Conservation (phyloP, 2,888 invertebrate species). For the Scaptomyza caliginosa region DNA sequence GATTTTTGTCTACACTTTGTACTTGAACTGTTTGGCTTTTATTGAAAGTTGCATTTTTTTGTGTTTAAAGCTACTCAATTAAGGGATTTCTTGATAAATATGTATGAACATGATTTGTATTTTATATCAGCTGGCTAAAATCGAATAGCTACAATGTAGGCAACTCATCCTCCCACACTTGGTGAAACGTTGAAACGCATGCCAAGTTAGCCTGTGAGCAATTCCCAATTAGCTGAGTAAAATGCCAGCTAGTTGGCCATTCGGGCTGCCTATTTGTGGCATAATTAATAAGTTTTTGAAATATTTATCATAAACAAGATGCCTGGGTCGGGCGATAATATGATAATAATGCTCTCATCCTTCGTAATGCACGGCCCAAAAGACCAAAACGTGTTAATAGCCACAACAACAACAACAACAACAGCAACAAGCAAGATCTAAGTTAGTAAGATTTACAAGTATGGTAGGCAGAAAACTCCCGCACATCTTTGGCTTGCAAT, state of each 20-base stretch:
- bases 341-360: constrained; percentile 62
- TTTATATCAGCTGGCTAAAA: constrained; percentile 26
- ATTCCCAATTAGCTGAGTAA: constrained; percentile 68
- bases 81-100: constrained; percentile 20
- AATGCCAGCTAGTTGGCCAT: constrained; percentile 46
- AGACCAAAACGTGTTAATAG: constrained; percentile 71
- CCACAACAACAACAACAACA: constrained; percentile 25
- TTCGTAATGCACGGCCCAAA: constrained; percentile 55
- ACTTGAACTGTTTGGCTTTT: background rate
- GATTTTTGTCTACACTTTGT: constrained; percentile 39
- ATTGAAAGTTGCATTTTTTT: background rate
- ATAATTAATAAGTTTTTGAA: constrained; percentile 76
- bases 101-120: constrained; percentile 40
- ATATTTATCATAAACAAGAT: constrained; percentile 76
- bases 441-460: constrained; percentile 39
- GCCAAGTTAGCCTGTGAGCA: constrained; percentile 28
- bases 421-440: constrained; percentile 2
- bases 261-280: constrained; percentile 65
- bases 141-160: constrained; percentile 25
- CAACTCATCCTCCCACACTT: constrained; percentile 45
- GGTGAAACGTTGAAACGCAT: constrained; percentile 13
- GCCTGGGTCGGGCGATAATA: constrained; percentile 58
- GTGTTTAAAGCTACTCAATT: background rate
- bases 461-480: constrained; percentile 43
- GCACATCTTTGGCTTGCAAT: constrained; percentile 58